phyloP scores from a whole-genome alignment of 1,140 invertebrate species.

The Tyrophagus putrescentiae region DNA sequence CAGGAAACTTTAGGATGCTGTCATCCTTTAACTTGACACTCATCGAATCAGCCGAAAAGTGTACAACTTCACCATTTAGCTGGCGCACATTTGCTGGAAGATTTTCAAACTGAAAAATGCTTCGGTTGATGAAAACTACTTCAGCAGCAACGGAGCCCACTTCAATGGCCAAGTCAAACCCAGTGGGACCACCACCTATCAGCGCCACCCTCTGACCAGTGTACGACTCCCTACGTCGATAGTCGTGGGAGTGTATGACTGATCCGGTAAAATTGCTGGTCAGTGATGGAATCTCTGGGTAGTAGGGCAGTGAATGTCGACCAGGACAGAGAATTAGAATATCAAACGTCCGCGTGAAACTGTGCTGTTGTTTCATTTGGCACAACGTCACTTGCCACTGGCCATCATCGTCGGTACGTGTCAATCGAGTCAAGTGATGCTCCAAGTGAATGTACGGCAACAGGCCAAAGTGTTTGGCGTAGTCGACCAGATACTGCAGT shows the following conservation, averaged over 20 bases:
- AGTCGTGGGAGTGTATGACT: slow-evolving; percentile 62
- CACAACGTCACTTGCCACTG: background rate
- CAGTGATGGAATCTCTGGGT: too few relatives aligned
- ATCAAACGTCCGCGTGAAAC: background rate
- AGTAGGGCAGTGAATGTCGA: too few relatives aligned
- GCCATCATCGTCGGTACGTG: background rate
- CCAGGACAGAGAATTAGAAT: too few relatives aligned
- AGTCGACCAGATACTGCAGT: background rate
- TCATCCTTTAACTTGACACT: too few relatives aligned
- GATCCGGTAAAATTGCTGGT: background rate
- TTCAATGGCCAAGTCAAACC: slow-evolving; percentile 60
- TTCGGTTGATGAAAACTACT: slow-evolving; percentile 11
- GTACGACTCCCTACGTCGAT: slow-evolving; percentile 52
- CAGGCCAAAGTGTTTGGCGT: slow-evolving; percentile 3
- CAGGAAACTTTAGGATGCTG: too few relatives aligned
- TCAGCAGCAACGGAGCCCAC: slow-evolving; percentile 47
- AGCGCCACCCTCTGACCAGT: slow-evolving; percentile 49
- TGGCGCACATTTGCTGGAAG: background rate
- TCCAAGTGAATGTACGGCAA: background rate
- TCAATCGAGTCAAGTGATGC: background rate
- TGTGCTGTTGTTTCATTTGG: background rate
- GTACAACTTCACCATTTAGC: background rate
- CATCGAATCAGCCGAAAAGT: too few relatives aligned
- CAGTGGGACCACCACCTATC: slow-evolving; percentile 72
- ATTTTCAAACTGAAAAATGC: background rate